Conservation (phyloP, 1,140 invertebrate genomes). For the Neoseiulus cucumeris region DNA sequence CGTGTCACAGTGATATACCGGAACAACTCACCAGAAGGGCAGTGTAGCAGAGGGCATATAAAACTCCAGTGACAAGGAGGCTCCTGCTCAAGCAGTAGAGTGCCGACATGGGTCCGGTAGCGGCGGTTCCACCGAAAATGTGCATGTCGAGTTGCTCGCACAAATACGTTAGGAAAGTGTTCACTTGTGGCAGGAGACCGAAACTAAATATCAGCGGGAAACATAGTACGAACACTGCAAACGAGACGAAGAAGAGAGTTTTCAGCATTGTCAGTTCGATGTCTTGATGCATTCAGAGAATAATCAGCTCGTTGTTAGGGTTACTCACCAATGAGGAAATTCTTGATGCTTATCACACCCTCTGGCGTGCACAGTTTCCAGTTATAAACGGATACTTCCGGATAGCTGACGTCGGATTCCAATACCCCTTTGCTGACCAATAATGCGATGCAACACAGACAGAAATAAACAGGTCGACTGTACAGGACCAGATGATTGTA, state of each 20-base stretch:
- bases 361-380: constrained; percentile 45
- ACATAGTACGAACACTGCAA: constrained; percentile 52
- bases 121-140: constrained; percentile 88
- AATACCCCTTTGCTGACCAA: constrained; percentile 40
- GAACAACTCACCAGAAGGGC: constrained; percentile 26
- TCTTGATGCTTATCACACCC: constrained; percentile 43
- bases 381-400: constrained; percentile 45
- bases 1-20: too few species aligned
- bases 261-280: not conserved
- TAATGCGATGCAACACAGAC: constrained; percentile 53
- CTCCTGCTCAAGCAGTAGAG: constrained; percentile 65
- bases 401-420: constrained; percentile 24
- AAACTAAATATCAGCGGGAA: constrained; percentile 83
- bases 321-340: constrained; percentile 38
- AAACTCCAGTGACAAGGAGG: constrained; percentile 47
- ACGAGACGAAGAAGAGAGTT: not conserved
- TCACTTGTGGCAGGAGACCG: constrained; percentile 86
- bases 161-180: constrained; percentile 84
- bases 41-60: constrained; percentile 76
- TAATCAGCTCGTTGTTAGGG: not conserved
- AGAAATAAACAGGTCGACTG: constrained; percentile 81
- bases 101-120: constrained; percentile 62
- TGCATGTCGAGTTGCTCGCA: constrained; percentile 88
- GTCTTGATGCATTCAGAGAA: constrained; percentile 7
- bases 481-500: constrained; percentile 75